Evolutionary conservation across 2,113 vertebrate genomes (phyloP).

Genomic region (Aspidoscelis tigris): DNA sequence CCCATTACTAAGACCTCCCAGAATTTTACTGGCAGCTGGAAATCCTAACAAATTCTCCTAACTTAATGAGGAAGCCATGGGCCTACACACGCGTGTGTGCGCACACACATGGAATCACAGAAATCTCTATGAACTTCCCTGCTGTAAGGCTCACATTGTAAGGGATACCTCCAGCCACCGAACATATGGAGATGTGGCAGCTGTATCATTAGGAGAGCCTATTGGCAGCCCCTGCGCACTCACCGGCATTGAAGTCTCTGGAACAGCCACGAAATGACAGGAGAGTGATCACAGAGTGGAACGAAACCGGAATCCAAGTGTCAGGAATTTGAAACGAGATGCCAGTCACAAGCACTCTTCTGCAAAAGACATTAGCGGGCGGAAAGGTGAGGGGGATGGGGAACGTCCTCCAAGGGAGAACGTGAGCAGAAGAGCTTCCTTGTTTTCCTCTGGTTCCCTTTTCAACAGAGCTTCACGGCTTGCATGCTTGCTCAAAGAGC

Average conservation of each 20-base stretch:
- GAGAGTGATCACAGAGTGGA: conserved; percentile 26
- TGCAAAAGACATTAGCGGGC: not conserved
- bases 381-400: conserved; percentile 5
- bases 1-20: conserved; percentile 22
- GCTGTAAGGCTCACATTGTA: not conserved
- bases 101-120: not conserved
- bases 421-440: conserved; percentile 16
- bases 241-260: conserved; percentile 11
- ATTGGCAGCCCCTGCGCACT: accelerated
- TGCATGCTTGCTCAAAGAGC: not conserved
- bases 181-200: not conserved
- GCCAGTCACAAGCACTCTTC: conserved; percentile 34
- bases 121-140: not conserved
- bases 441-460: conserved; percentile 14
- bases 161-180: not conserved
- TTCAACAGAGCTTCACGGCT: no score
- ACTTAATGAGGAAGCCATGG: conserved; percentile 3
- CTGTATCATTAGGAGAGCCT: not conserved
- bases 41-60: conserved; percentile 25
- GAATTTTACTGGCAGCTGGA: conserved; percentile 30
- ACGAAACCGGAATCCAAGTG: conserved; percentile 24
- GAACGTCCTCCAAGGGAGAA: conserved; percentile 32
- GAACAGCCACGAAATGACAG: conserved; percentile 38
- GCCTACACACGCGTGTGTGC: no score
- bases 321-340: conserved; percentile 43